phyloP scores from a whole-genome alignment of 2,113 vertebrate species.

The Hystrix brachyura region DNA sequence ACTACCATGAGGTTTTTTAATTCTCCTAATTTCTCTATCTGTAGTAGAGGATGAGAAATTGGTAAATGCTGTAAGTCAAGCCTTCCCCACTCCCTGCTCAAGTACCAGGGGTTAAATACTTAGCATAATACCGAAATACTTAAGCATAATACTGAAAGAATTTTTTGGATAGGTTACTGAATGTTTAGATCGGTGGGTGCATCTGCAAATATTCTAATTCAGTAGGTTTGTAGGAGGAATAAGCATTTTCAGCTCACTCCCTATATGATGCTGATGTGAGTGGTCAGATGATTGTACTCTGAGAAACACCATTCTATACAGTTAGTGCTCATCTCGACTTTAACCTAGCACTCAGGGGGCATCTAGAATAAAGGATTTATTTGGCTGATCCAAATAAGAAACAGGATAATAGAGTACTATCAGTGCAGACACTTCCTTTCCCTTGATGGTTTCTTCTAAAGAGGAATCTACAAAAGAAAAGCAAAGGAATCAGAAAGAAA shows the following conservation, averaged over 20 bases:
- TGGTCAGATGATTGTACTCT: neutral
- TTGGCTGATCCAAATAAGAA: conserved; percentile 17
- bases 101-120: conserved; percentile 2
- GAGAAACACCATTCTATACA: neutral
- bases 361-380: conserved; percentile 1
- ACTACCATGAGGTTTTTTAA: neutral
- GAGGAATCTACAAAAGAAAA: neutral
- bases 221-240: neutral
- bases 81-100: neutral
- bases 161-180: neutral
- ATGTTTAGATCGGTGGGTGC: neutral
- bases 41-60: neutral
- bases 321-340: neutral
- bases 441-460: conserved; percentile 1
- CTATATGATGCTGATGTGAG: neutral
- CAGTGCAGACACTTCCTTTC: neutral
- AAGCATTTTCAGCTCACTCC: neutral
- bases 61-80: neutral
- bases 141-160: neutral
- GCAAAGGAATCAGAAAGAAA: neutral
- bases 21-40: neutral
- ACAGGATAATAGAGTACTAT: neutral
- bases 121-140: neutral
- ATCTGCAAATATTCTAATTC: conserved; percentile 16
- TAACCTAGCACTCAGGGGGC: neutral